Evolutionary conservation across 2,888 invertebrate genomes (phyloP).

Genomic region (Coelinius sp.): DNA sequence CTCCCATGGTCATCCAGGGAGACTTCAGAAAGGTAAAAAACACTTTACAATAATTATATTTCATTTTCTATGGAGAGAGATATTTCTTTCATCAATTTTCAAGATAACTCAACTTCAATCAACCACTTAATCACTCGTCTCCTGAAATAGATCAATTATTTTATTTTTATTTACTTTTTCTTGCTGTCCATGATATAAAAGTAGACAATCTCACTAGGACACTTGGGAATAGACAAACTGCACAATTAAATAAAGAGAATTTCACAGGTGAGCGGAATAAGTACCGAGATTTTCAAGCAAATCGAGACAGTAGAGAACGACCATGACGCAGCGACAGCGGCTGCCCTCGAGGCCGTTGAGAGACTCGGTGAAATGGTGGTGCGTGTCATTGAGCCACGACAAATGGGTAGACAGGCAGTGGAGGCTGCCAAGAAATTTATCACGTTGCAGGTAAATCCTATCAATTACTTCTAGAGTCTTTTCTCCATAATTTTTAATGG

Average conservation of each 20-base stretch:
- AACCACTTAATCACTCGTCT: too few relatives aligned
- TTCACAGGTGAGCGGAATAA: constrained; percentile 92
- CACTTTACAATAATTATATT: neutral
- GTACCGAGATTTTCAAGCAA: constrained; percentile 96
- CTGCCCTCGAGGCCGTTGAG: constrained; percentile 93
- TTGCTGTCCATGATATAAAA: neutral
- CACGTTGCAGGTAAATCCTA: constrained; percentile 77
- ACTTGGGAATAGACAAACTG: constrained; percentile 38
- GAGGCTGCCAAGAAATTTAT: constrained; percentile 92
- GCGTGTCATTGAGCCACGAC: constrained; percentile 88
- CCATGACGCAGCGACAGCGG: constrained; percentile 93
- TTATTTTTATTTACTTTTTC: neutral
- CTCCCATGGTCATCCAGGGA: constrained; percentile 89
- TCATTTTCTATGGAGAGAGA: neutral
- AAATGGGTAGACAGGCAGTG: constrained; percentile 87
- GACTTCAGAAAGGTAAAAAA: constrained; percentile 87
- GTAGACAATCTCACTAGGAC: constrained; percentile 38
- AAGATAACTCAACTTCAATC: neutral
- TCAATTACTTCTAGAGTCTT: neutral
- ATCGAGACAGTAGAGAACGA: constrained; percentile 97
- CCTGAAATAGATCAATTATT: too few relatives aligned
- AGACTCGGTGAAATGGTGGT: constrained; percentile 96
- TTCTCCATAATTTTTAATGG: neutral
- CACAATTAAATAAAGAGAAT: constrained; percentile 54
- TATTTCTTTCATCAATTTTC: neutral